Evolutionary conservation across 2,888 invertebrate species (phyloP).

Genomic region (Gisinianus flammeolus): DNA sequence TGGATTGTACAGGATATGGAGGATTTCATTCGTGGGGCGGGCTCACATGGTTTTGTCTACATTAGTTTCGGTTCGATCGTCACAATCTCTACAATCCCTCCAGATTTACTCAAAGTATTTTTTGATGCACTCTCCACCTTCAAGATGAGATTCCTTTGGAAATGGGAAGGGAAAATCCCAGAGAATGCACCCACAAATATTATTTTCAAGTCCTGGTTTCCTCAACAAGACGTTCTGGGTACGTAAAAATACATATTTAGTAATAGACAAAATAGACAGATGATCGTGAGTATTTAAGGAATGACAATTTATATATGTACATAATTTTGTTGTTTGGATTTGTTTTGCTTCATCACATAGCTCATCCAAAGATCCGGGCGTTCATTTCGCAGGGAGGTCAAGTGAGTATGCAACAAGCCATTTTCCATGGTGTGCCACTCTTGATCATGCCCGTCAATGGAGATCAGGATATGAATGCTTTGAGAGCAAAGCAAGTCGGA

Average conservation of each 20-base stretch:
- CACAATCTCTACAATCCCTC: neutral
- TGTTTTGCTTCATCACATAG: constrained; percentile 13
- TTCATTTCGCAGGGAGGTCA: constrained; percentile 53
- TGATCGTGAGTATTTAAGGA: neutral
- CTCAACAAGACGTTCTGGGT: constrained; percentile 42
- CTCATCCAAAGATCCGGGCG: constrained; percentile 47
- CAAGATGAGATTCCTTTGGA: constrained; percentile 24
- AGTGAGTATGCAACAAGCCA: constrained; percentile 47
- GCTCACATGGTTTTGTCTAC: constrained; percentile 47
- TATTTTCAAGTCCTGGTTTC: constrained; percentile 32
- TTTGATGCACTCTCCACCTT: neutral
- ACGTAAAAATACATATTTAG: neutral
- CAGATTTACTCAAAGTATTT: constrained; percentile 12
- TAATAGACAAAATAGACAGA: neutral
- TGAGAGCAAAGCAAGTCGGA: constrained; percentile 44
- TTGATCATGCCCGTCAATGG: constrained; percentile 47
- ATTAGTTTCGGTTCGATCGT: constrained; percentile 48
- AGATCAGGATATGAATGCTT: constrained; percentile 51
- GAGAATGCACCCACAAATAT: constrained; percentile 37
- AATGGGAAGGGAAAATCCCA: constrained; percentile 33
- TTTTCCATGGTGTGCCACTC: constrained; percentile 48
- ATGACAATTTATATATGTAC: neutral
- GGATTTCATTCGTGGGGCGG: neutral
- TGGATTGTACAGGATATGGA: neutral
- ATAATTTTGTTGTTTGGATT: neutral